Evolutionary conservation across 2,113 vertebrate genomes (phyloP).

Genomic region (Pachypanchax playfairii): DNA sequence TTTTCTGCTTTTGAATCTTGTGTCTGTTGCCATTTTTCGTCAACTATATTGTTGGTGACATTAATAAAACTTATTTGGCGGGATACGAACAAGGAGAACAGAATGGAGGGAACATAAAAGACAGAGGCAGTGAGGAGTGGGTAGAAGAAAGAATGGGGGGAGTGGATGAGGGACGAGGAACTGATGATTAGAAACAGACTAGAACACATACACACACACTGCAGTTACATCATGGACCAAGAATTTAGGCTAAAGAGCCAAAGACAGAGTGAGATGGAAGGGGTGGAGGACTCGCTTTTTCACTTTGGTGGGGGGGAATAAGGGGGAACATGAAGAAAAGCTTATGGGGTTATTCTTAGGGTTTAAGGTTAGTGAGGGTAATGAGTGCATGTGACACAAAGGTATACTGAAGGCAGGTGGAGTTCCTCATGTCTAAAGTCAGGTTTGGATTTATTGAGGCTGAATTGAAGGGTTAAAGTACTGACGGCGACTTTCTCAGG

Average conservation of each 20-base stretch:
- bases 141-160: constrained; percentile 56
- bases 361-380: constrained; percentile 48
- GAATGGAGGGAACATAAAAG: constrained; percentile 43
- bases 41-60: constrained; percentile 19
- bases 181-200: constrained; percentile 83
- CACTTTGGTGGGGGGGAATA: constrained; percentile 38
- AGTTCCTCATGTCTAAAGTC: constrained; percentile 35
- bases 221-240: constrained; percentile 79
- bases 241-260: constrained; percentile 77
- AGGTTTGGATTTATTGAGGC: constrained; percentile 30
- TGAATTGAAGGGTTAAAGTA: constrained; percentile 51
- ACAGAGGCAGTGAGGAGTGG: constrained; percentile 50
- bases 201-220: constrained; percentile 67
- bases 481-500: constrained; percentile 89
- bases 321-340: constrained; percentile 48
- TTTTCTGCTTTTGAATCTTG: constrained; percentile 2
- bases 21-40: constrained; percentile 1
- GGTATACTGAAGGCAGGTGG: constrained; percentile 51
- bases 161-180: constrained; percentile 59
- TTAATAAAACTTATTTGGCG: constrained; percentile 26
- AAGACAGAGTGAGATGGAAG: constrained; percentile 71
- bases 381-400: constrained; percentile 19
- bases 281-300: constrained; percentile 65
- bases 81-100: constrained; percentile 38
- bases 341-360: constrained; percentile 30